Percentiles rank a stretch among this genome's conserved stretches.
These are phyloP conservation scores for Ectemnius continuus DNA, from an alignment of 2,888 invertebrate genomes.

Conservation along the genomic window DNA sequence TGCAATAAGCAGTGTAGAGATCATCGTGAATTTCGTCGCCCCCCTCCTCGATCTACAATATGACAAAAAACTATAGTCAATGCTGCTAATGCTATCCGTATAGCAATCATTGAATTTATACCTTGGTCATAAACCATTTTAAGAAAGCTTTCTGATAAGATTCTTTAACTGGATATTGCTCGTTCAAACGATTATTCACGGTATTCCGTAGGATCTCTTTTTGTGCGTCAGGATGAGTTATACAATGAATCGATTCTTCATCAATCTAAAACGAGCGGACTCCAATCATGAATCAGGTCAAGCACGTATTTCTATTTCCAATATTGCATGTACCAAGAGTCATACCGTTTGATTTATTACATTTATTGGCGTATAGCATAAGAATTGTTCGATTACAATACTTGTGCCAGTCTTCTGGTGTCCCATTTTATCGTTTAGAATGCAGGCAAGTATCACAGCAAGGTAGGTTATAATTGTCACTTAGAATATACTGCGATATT, in stretches of 20 bases:
- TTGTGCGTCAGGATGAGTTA: conserved; percentile 76
- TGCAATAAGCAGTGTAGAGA: conserved; percentile 82
- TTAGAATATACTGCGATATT: not conserved
- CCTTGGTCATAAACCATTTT: conserved; percentile 81
- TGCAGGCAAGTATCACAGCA: not conserved
- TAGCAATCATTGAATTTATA: conserved; percentile 39
- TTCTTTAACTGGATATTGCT: conserved; percentile 82
- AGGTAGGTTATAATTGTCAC: conserved; percentile 8
- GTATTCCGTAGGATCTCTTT: conserved; percentile 81
- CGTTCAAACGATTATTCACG: conserved; percentile 79
- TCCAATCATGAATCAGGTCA: no score
- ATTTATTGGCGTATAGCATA: conserved; percentile 66
- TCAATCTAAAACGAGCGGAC: not conserved
- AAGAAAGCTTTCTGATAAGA: conserved; percentile 84
- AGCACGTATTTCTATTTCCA: no score
- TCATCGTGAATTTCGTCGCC: conserved; percentile 82
- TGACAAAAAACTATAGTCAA: conserved; percentile 19
- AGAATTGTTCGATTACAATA: conserved; percentile 66
- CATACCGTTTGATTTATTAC: conserved; percentile 63
- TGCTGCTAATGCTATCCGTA: not conserved
- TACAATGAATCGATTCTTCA: conserved; percentile 13
- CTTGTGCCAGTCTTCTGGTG: conserved; percentile 23
- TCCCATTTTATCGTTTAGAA: conserved; percentile 19
- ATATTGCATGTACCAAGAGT: conserved; percentile 2
- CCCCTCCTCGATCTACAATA: conserved; percentile 78